A percentile compares a stretch with the other conserved stretches of the same genome.
These are phyloP conservation scores for Crenuchus spilurus DNA, from an alignment of 2,797 vertebrate species.

Conservation along the genomic window DNA sequence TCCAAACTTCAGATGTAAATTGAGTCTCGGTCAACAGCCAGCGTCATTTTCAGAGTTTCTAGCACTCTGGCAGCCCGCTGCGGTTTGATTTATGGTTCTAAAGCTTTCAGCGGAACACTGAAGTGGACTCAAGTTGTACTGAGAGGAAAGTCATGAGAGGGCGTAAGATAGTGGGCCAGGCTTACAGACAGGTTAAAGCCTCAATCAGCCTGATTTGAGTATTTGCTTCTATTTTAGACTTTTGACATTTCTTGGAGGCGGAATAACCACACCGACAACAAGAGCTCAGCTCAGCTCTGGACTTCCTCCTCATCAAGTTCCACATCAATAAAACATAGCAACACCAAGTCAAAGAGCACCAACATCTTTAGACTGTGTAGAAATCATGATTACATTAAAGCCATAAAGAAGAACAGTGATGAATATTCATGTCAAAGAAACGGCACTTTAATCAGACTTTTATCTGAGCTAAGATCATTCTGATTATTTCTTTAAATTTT, in stretches of 20 bases:
- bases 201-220: slow-evolving; percentile 39
- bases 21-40: not conserved
- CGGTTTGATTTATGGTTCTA: slow-evolving; percentile 32
- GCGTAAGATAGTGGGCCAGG: not conserved
- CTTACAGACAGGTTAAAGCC: slow-evolving; percentile 18
- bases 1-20: not conserved
- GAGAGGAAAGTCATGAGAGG: slow-evolving; percentile 4
- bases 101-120: slow-evolving; percentile 9
- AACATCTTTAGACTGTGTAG: too few relatives aligned
- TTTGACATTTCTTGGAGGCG: not conserved
- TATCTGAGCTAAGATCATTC: too few relatives aligned
- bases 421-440: too few relatives aligned
- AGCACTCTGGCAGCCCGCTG: not conserved
- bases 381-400: too few relatives aligned
- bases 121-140: slow-evolving; percentile 5
- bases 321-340: too few relatives aligned
- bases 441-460: too few relatives aligned
- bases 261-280: too few relatives aligned
- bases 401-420: too few relatives aligned
- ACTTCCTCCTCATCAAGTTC: too few relatives aligned
- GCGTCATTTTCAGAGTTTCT: not conserved
- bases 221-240: slow-evolving; percentile 2
- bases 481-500: too few relatives aligned
- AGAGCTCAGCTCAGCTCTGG: too few relatives aligned
- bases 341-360: too few relatives aligned